Evolutionary conservation across 2,113 vertebrate species (phyloP), one percentile per base, ranked within the genome.

Genomic region (Odontesthes bonariensis): DNA sequence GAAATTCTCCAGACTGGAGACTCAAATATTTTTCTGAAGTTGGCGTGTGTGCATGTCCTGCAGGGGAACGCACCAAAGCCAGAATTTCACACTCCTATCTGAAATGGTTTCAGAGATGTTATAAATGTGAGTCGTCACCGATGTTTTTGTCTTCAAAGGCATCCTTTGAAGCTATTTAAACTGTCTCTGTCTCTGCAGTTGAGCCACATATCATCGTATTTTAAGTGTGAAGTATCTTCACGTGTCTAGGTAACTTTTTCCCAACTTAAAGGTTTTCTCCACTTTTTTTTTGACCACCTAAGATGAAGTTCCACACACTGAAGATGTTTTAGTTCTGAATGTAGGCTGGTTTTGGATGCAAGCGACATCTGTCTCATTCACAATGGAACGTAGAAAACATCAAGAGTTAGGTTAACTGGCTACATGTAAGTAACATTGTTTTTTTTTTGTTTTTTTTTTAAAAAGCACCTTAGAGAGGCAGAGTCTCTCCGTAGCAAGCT

Each of bases 1-100:
- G 91, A 92, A 93, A 92, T 94, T 94, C 88, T 91, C 86, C 89
- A 89, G 91, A 90, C 89, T 92, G 92, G 91, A 91, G 85, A 85
- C 87, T 88, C 61, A 77, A 84, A 81, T 88, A 81, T 88, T 91
- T 91, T 91, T 88, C 88, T 89, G 82, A 91, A 90, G 83, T 90
- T 93, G 90, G 88, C 88, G 73, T 90, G 79, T 83, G 87, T 91
- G 90, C 80, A 91, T 92, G 89, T 92, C 92, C 91, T 93, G 90
- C 91, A 91, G 89, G 88, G 86, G 75, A 84, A 86, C 69, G 84
- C 87, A 87, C 85, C 80, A 91, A 88, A 93, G 91, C 84, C 91
- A 89, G 86, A 85, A 91, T 90, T 92, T 93, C 92, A 88, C 90
- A 92, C 83, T 88, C 75, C 64, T 91, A 86, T 93, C 88, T 93